Evolutionary conservation across 30 jellyfish, hydroid and myxozoan genomes (phyloP), one percentile per base, ranked within the genome.

Genomic region (Pseudorhiza aurosa): DNA sequence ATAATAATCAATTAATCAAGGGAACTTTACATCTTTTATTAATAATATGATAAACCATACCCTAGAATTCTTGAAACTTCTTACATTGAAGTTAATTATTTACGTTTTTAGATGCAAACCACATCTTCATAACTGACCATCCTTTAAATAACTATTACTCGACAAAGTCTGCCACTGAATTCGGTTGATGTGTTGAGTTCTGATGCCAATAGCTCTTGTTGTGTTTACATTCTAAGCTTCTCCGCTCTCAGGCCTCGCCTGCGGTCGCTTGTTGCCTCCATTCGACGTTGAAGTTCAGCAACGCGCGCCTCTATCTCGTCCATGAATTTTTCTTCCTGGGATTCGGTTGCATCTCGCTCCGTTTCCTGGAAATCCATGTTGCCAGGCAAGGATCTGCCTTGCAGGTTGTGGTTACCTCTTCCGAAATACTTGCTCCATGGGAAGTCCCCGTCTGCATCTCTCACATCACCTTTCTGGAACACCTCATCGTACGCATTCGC

Each of bases 251-350:
- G 10, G 8, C 8, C n/a, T 33, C 40, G 60, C 21, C 33, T 33
- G 2, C 22, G 63, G 5, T 29, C 4, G 37, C 15, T 18, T 24
- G 21, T 74, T 45, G 58, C 87, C 3, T n/a, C 59, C 21, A 74
- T 15, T 17, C 31, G 64, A 2, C 37, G 69, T 56, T 74, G 75
- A 2, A 74, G 67, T 56, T 53, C 76, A 50, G 87, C 87, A 50
- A 74, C 87, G 2, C 87, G 65, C 19, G 76, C 76, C 65, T 74
- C 87, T 27, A 74, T 36, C 27, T 74, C 72, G 9, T 56, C 25
- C 4, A 74, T 55, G 26, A 68, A 22, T 0, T 68, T 35, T 50
- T 68, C 68, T 14, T 68, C 82, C 2, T 26, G 40, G 7, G 0
- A 18, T n/a, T 28, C 43, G 22, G 27, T 18, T 3, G 47, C 32